phyloP scores from a whole-genome alignment of 2,888 invertebrate species.

The Eupeodes latifasciatus region DNA sequence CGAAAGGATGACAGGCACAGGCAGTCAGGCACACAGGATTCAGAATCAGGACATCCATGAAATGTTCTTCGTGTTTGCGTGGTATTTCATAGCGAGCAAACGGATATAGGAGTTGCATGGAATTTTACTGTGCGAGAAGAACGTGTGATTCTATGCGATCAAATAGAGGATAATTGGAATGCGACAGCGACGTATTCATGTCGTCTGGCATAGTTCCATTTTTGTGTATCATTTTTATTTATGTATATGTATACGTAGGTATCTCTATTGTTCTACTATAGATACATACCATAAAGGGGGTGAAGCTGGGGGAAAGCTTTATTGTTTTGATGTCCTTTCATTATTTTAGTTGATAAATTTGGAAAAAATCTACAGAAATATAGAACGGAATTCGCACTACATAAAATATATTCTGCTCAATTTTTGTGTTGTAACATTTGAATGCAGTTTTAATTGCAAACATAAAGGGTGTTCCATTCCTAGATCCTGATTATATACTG shows the following conservation, averaged over 20 bases:
- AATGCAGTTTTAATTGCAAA: no score
- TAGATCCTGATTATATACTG: no score
- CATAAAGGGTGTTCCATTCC: no score
- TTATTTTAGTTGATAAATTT: not conserved
- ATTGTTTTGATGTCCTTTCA: slow-evolving; percentile 5
- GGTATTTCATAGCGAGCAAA: not conserved
- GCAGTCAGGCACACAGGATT: slow-evolving; percentile 8
- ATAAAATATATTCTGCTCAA: no score
- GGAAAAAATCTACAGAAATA: not conserved
- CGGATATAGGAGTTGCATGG: not conserved
- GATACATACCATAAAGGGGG: not conserved
- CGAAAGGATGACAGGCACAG: no score
- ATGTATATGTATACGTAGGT: not conserved
- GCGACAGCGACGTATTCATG: slow-evolving; percentile 59
- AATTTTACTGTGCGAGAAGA: slow-evolving; percentile 14
- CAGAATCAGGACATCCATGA: slow-evolving; percentile 53
- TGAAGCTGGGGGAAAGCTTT: not conserved
- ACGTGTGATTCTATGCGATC: slow-evolving; percentile 25
- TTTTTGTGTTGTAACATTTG: no score
- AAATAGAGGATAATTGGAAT: slow-evolving; percentile 64
- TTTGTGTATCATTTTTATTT: slow-evolving; percentile 38
- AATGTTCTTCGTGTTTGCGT: slow-evolving; percentile 36
- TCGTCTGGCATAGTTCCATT: slow-evolving; percentile 63
- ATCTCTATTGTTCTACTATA: not conserved
- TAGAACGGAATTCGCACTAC: not conserved